phyloP scores from a whole-genome alignment of 2,797 vertebrate species.

The Galaxias olidus region DNA sequence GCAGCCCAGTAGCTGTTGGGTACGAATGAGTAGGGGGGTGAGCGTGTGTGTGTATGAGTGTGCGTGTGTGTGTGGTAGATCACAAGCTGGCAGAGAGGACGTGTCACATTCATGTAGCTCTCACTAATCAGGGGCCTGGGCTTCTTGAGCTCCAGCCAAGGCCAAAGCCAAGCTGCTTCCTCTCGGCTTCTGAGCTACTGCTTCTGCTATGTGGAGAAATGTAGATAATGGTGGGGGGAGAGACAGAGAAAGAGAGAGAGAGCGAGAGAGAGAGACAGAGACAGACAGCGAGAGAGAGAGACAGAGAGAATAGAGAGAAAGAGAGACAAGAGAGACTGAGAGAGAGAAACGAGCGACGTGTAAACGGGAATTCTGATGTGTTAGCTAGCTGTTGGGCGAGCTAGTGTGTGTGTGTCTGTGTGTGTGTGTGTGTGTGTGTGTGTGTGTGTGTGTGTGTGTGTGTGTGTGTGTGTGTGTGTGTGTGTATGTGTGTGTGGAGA shows the following conservation, averaged over 20 bases:
- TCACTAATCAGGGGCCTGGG: constrained; percentile 61
- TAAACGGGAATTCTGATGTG: constrained; percentile 41
- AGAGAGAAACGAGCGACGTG: constrained; percentile 8
- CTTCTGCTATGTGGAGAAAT: constrained; percentile 78
- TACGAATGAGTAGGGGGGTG: constrained; percentile 26
- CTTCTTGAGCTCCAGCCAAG: constrained; percentile 54
- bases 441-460: not conserved
- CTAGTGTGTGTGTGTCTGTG: constrained; percentile 29
- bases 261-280: constrained; percentile 63
- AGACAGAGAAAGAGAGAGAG: constrained; percentile 67
- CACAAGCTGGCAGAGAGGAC: constrained; percentile 76
- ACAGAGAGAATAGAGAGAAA: not conserved
- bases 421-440: constrained; percentile 11
- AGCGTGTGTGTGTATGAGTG: constrained; percentile 33
- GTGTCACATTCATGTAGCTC: constrained; percentile 82
- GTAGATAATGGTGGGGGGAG: constrained; percentile 73
- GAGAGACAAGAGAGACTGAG: no score
- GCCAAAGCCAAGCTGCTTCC: constrained; percentile 58
- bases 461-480: constrained; percentile 11
- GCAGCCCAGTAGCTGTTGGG: constrained; percentile 15
- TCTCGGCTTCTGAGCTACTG: constrained; percentile 5
- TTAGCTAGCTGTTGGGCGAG: constrained; percentile 45
- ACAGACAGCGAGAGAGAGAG: constrained; percentile 51
- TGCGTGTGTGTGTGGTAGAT: constrained; percentile 30
- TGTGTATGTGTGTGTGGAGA: not conserved